Evolutionary conservation across 2,888 invertebrate genomes (phyloP).

Genomic region (Drosophila kuntzei): DNA sequence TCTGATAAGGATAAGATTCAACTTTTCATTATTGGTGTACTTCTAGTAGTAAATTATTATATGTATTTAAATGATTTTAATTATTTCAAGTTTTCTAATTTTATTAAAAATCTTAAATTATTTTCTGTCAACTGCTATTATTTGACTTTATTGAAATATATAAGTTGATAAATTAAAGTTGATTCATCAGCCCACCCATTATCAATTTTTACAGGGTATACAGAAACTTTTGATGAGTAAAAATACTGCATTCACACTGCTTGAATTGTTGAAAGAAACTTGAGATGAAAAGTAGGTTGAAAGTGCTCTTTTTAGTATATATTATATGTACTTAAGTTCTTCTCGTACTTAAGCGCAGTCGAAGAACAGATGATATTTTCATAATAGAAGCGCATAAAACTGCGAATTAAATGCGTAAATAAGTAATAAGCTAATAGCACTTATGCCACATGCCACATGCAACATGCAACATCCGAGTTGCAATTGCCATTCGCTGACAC

Average conservation of each 20-base stretch:
- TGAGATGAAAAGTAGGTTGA: not conserved
- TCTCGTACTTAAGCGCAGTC: constrained; percentile 1
- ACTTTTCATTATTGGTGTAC: too few relatives aligned
- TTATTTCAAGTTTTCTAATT: too few relatives aligned
- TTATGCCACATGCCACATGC: constrained; percentile 34
- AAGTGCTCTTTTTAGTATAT: constrained; percentile 1
- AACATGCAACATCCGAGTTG: constrained; percentile 38
- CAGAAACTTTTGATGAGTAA: not conserved
- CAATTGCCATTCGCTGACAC: constrained; percentile 33
- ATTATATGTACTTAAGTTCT: not conserved
- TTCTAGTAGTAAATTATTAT: too few relatives aligned
- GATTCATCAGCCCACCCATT: not conserved
- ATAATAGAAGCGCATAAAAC: constrained; percentile 8
- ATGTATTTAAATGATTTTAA: too few relatives aligned
- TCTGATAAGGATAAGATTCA: too few relatives aligned
- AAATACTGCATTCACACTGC: not conserved
- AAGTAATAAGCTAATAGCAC: constrained; percentile 47
- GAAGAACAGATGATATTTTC: constrained; percentile 6
- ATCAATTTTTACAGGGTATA: not conserved
- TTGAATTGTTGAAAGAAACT: constrained; percentile 3
- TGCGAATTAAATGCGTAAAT: constrained; percentile 35
- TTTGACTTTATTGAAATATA: not conserved
- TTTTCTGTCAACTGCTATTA: not conserved
- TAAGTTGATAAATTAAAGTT: not conserved
- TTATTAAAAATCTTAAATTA: too few relatives aligned